Conservation (phyloP, 1,140 invertebrate genomes). For the Listronotus bonariensis region DNA sequence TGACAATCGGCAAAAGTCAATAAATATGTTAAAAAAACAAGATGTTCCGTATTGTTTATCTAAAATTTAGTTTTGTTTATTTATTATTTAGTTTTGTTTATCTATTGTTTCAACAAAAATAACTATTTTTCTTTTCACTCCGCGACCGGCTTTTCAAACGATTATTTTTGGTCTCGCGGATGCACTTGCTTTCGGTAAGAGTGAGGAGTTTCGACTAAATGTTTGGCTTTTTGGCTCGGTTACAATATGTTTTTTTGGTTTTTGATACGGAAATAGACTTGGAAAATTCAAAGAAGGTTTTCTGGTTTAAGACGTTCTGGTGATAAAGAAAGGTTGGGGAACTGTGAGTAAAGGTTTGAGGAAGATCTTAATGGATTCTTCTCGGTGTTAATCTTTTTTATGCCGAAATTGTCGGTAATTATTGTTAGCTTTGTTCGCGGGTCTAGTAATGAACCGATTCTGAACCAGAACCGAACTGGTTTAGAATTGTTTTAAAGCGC, state of each 20-base stretch:
- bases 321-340: slow-evolving; percentile 25
- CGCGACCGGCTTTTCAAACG: not conserved
- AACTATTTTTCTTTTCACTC: not conserved
- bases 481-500: no score
- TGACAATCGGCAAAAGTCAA: no score
- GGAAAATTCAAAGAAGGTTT: slow-evolving; percentile 26
- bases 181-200: slow-evolving; percentile 27
- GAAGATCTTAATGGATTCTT: not conserved
- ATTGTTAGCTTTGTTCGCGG: no score
- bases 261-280: slow-evolving; percentile 29
- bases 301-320: not conserved
- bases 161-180: slow-evolving; percentile 20
- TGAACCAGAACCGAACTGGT: no score
- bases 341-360: slow-evolving; percentile 8
- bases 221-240: slow-evolving; percentile 31
- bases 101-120: no score
- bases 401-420: no score
- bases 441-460: no score
- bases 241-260: slow-evolving; percentile 28
- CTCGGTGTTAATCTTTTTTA: no score
- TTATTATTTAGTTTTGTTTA: no score
- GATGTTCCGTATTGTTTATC: no score
- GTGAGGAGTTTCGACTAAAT: slow-evolving; percentile 28
- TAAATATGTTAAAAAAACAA: no score
- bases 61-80: no score